Conservation (phyloP, 1,140 invertebrate species). For the Zaprionus lachaisei region DNA sequence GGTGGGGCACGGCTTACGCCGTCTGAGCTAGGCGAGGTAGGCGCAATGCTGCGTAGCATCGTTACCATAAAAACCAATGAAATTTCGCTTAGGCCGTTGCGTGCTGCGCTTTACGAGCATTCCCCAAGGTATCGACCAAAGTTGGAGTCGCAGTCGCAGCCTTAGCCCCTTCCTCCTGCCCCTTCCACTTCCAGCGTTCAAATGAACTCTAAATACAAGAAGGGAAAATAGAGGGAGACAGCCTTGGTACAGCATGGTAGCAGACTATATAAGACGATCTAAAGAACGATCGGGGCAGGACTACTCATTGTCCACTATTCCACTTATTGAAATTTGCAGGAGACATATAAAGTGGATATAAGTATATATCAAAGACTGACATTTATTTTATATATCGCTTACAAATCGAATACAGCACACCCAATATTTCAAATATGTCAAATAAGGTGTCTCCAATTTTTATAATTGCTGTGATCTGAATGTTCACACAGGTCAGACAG, state of each 20-base stretch:
- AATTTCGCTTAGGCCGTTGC: constrained; percentile 70
- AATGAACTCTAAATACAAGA: constrained; percentile 27
- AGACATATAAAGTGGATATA: too few relatives aligned
- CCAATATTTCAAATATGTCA: too few relatives aligned
- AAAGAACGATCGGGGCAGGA: not conserved
- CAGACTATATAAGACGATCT: not conserved
- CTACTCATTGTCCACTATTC: too few relatives aligned
- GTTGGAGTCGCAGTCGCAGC: constrained; percentile 7
- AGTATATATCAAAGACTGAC: too few relatives aligned
- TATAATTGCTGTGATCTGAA: too few relatives aligned
- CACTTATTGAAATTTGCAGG: too few relatives aligned
- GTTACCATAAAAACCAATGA: constrained; percentile 72
- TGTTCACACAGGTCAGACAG: too few relatives aligned
- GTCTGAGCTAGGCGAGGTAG: not conserved
- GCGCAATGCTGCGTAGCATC: constrained; percentile 22
- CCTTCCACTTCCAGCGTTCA: constrained; percentile 6
- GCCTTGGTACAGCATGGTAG: not conserved
- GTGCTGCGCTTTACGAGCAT: constrained; percentile 62
- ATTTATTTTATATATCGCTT: too few relatives aligned
- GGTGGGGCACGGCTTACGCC: not conserved
- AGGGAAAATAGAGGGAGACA: not conserved
- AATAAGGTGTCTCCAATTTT: too few relatives aligned
- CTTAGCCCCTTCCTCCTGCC: not conserved
- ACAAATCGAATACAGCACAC: too few relatives aligned
- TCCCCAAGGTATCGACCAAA: constrained; percentile 16